These are phyloP conservation scores for Phalera bucephala DNA, from an alignment of 2,888 invertebrate genomes.

Conservation along the genomic window DNA sequence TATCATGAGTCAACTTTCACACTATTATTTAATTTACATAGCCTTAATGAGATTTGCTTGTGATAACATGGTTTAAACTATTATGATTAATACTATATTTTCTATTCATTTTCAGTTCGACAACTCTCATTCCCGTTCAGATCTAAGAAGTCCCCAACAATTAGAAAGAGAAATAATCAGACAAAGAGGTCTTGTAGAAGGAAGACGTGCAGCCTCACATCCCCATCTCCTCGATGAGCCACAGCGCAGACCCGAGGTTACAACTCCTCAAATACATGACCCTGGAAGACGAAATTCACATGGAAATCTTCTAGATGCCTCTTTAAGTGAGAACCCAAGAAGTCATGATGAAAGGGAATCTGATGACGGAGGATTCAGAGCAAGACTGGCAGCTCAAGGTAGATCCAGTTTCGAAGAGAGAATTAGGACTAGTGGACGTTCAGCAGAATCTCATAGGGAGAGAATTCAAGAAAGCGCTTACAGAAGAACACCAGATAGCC, in stretches of 20 bases:
- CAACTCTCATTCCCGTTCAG: constrained; percentile 69
- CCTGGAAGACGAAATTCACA: constrained; percentile 82
- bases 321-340: constrained; percentile 44
- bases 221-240: constrained; percentile 85
- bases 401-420: constrained; percentile 71
- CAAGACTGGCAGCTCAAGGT: constrained; percentile 64
- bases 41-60: too few relatives aligned
- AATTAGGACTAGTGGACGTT: constrained; percentile 71
- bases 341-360: constrained; percentile 79
- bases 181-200: constrained; percentile 81
- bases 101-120: constrained; percentile 74
- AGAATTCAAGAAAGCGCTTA: constrained; percentile 57
- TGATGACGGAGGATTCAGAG: constrained; percentile 84
- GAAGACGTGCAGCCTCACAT: constrained; percentile 85
- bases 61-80: too few relatives aligned
- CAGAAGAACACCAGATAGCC: constrained; percentile 59
- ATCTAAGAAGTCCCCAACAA: constrained; percentile 85
- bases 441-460: constrained; percentile 56
- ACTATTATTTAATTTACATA: too few relatives aligned
- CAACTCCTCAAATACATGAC: constrained; percentile 63
- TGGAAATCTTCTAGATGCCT: constrained; percentile 81
- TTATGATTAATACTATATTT: too few relatives aligned
- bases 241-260: constrained; percentile 60
- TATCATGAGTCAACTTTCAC: too few relatives aligned
- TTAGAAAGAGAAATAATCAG: constrained; percentile 83